A percentile compares a stretch with the other conserved stretches of the same genome.
Conservation (phyloP, 2,888 invertebrate genomes). For the Lithosia quadra region DNA sequence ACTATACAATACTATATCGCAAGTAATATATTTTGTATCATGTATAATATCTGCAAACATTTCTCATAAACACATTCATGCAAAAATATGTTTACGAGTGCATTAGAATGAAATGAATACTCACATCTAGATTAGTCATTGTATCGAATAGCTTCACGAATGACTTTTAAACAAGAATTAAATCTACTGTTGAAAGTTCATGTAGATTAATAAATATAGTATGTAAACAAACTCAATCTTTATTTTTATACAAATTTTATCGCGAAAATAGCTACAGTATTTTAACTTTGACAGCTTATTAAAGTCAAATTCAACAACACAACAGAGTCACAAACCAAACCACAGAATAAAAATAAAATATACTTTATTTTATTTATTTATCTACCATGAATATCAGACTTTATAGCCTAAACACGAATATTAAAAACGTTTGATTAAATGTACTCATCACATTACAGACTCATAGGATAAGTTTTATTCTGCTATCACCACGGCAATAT, state of each 20-base stretch:
- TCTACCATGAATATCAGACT: too few relatives aligned
- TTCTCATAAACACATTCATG: background rate
- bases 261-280: background rate
- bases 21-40: background rate
- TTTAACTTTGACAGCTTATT: background rate
- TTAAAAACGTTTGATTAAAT: too few relatives aligned
- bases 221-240: background rate
- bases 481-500: too few relatives aligned
- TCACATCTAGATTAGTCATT: constrained; percentile 76
- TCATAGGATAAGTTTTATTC: too few relatives aligned
- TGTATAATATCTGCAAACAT: background rate
- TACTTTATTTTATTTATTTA: too few relatives aligned
- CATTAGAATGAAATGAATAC: constrained; percentile 43
- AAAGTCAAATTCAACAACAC: background rate
- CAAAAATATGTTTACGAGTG: background rate
- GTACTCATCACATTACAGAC: too few relatives aligned
- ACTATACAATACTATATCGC: background rate
- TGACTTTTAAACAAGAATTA: background rate
- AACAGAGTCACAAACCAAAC: too few relatives aligned
- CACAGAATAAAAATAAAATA: too few relatives aligned
- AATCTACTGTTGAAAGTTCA: background rate
- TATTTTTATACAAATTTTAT: constrained; percentile 2
- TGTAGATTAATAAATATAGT: background rate
- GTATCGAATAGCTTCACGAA: constrained; percentile 25
- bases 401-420: too few relatives aligned